Evolutionary conservation across 2,888 invertebrate genomes (phyloP), one percentile per base, ranked within the genome.

Genomic region (Zhengitettix transpicula): DNA sequence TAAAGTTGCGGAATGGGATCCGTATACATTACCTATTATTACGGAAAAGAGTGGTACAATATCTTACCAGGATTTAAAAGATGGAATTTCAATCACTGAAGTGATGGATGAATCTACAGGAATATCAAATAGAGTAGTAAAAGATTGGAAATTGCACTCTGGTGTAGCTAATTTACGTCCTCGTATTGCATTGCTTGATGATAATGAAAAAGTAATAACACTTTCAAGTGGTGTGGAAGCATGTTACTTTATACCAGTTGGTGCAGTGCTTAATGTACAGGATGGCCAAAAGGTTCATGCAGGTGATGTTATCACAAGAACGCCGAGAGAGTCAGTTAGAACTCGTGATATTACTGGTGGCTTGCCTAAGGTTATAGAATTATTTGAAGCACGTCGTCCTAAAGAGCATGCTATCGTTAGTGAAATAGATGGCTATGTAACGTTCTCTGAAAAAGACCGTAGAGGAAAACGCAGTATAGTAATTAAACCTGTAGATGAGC

Each of bases 31-130:
- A 16, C 17, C 17, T 16, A 57, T 57, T 51, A n/a, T 57, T 47
- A 42, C 57, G 9, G 57, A 57, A 57, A 16, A 14, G 17, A 15
- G 28, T 58, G 58, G 58, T 52, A 52, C 40, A 58, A n/a, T 57
- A 28, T 47, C 44, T 47, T 57, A 47, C 17, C 47, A 47, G 16
- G 47, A 57, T 28, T 15, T 57, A 47, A 47, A 47, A 55, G 55
- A 55, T 55, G 55, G 55, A 17, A 17, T 55, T 16, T 55, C 55
- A n/a, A 55, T 55, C 55, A 55, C 55, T 55, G 55, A 55, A 17
- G 55, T 55, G 11, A 55, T 55, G 55, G 55, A 55, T 55, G 55
- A n/a, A n/a, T 10, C 53, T 9, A 56, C 14, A 11, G 56, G 56
- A 11, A 40, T 56, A 11, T 15, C 56, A 42, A 10, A 9, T 16